Base-by-base conservation (phyloP, 2,113 vertebrate genomes). In the Hucho hucho region DNA sequence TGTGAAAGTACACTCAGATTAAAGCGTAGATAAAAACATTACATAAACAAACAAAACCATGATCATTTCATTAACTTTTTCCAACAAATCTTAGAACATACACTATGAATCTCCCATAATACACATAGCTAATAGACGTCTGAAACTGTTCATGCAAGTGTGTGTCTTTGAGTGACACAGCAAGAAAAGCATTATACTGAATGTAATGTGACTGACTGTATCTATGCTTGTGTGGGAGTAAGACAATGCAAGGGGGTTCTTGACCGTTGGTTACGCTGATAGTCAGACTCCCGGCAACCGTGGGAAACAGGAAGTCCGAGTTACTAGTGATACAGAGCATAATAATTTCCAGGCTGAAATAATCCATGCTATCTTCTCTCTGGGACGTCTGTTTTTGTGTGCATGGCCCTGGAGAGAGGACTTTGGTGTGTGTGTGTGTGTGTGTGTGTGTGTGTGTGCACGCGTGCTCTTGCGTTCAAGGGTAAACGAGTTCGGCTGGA, bases 291-390 rank as follows among this genome's bases (percentile, higher is more conserved):
- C 13, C n/a, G n/a, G 65, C 78, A 70, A 87, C 81, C 81, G 81
- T 93, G 91, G 88, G 90, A 91, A 53, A 93, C 90, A 90, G 92
- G 90, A 93, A 91, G 86, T 89, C 61, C 56, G 70, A 85, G 82
- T 87, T 90, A 87, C 88, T 79, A 75, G 74, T 79, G 79, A 87
- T 83, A 85, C 71, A 81, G 75, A 77, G 77, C 78, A 81, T 66
- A 81, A 85, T 73, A 83, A 74, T 77, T 80, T 82, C 64, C 74
- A 82, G 81, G 73, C 82, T 88, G 87, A 87, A 88, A 86, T 82
- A 87, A 90, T 88, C 77, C 70, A 78, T 83, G 73, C 85, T 86
- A 89, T 89, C 81, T 81, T 85, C 76, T 88, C 79, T 76, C 64
- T 28, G 72, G 67, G 53, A 32, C 29, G 73, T 73, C 25, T 76